These are phyloP conservation scores for Cairina moschata DNA, from an alignment of 2,113 vertebrate species.

Conservation along the genomic window DNA sequence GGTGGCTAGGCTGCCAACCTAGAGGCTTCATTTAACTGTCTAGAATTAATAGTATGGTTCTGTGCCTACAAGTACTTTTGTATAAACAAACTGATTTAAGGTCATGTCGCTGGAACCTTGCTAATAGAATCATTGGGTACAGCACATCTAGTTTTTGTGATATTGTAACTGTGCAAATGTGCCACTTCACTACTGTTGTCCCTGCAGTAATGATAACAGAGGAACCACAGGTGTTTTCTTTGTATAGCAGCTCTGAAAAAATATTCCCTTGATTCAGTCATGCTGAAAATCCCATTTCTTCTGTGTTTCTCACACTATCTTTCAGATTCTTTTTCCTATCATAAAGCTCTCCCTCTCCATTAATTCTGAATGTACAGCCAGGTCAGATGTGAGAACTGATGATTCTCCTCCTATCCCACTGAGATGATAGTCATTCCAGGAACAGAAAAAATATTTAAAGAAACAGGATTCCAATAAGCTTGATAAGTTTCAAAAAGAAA, in stretches of 20 bases:
- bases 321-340: neutral
- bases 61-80: neutral
- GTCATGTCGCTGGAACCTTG: neutral
- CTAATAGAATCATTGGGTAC: neutral
- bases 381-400: conserved; percentile 24
- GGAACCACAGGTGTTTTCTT: neutral
- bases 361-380: conserved; percentile 4
- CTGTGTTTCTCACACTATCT: neutral
- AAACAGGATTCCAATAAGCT: neutral
- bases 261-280: neutral
- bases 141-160: neutral
- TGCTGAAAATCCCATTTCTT: neutral
- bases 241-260: neutral
- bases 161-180: neutral
- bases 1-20: neutral
- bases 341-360: neutral
- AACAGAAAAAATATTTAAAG: neutral
- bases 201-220: neutral
- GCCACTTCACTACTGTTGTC: neutral
- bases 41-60: neutral
- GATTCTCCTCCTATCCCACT: neutral
- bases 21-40: neutral
- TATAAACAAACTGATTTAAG: neutral
- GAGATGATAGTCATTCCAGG: neutral
- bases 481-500: neutral